These are phyloP conservation scores for Gallinago jamesoni DNA, from an alignment of 2,113 vertebrate genomes.

Conservation along the genomic window DNA sequence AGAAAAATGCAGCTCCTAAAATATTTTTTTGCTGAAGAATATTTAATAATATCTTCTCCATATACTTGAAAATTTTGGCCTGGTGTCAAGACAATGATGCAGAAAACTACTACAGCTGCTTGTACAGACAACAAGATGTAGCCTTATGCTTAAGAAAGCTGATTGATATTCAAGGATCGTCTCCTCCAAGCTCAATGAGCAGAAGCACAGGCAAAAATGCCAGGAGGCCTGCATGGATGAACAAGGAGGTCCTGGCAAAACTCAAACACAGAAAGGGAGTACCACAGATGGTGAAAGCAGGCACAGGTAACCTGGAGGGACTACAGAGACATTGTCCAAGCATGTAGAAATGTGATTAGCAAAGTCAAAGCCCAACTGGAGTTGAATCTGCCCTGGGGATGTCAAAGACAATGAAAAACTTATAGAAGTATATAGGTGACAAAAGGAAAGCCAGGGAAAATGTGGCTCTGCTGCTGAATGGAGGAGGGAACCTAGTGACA, in stretches of 20 bases:
- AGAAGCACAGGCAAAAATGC: background rate
- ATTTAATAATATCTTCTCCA: background rate
- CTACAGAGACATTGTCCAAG: background rate
- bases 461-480: background rate
- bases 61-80: background rate
- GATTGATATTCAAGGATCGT: background rate
- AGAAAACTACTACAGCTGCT: background rate
- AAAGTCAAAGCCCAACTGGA: background rate
- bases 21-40: background rate
- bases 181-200: background rate
- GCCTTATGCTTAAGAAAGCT: background rate
- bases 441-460: background rate
- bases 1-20: background rate
- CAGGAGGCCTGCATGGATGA: background rate
- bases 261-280: background rate
- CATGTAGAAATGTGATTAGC: background rate
- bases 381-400: background rate
- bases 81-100: background rate
- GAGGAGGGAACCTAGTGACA: background rate
- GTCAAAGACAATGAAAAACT: background rate
- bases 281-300: background rate
- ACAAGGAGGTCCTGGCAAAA: background rate
- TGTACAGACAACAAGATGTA: background rate
- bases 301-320: background rate
- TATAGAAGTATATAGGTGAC: background rate